Percentiles rank a stretch among this genome's conserved stretches.
Conservation (phyloP, 2,113 vertebrate species). For the Tamias sibiricus region DNA sequence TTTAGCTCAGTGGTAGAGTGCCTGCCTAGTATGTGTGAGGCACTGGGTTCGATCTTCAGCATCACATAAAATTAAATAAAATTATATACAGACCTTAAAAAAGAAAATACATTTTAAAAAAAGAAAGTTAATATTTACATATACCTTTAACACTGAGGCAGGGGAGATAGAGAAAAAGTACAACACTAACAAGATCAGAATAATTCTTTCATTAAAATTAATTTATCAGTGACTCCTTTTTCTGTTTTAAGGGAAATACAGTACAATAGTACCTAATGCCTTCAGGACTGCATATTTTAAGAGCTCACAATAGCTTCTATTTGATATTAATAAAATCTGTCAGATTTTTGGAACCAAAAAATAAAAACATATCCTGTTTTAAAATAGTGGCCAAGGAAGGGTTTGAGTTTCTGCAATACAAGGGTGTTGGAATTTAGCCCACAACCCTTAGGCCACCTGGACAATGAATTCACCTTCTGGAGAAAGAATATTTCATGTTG, state of each 20-base stretch:
- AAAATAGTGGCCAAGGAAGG: conserved; percentile 13
- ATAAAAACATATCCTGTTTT: not conserved
- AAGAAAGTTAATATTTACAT: not conserved
- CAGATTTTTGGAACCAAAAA: not conserved
- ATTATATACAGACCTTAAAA: too few relatives aligned
- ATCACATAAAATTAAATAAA: too few relatives aligned
- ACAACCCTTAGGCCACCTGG: conserved; percentile 27
- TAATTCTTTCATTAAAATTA: not conserved
- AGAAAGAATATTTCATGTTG: not conserved
- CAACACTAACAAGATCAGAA: not conserved
- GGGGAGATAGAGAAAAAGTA: not conserved
- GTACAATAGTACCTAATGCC: not conserved
- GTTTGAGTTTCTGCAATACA: conserved; percentile 46
- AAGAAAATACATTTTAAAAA: too few relatives aligned
- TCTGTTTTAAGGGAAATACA: conserved; percentile 7
- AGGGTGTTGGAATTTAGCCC: not conserved
- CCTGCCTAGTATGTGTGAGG: too few relatives aligned
- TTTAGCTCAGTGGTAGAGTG: too few relatives aligned
- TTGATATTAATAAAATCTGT: conserved; percentile 58
- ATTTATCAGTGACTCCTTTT: not conserved
- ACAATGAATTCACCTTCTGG: conserved; percentile 43
- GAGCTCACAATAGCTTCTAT: not conserved
- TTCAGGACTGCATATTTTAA: conserved; percentile 43
- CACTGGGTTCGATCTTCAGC: too few relatives aligned
- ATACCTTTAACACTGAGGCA: not conserved